Evolutionary conservation across 2,113 vertebrate species (phyloP).

Genomic region (Cebidichthys violaceus): DNA sequence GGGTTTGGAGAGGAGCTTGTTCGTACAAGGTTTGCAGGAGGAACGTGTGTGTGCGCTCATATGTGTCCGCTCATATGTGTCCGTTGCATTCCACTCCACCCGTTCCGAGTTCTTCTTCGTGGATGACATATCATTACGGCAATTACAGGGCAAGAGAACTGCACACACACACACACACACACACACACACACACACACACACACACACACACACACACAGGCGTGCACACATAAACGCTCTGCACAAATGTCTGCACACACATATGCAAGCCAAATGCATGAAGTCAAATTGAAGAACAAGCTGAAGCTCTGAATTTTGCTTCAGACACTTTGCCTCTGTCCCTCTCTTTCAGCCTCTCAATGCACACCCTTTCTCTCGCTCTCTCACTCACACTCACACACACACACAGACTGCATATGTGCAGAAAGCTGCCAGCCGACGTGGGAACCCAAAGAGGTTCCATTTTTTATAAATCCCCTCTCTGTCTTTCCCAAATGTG

Average conservation of each 20-base stretch:
- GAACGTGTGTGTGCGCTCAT: slow-evolving; percentile 46
- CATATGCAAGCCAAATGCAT: slow-evolving; percentile 37
- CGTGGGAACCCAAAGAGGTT: slow-evolving; percentile 73
- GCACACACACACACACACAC: slow-evolving; percentile 30
- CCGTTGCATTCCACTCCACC: slow-evolving; percentile 75
- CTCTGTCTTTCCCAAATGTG: slow-evolving; percentile 69
- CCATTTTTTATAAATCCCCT: slow-evolving; percentile 75
- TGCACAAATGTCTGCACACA: slow-evolving; percentile 32
- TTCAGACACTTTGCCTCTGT: slow-evolving; percentile 34
- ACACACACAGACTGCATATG: slow-evolving; percentile 52
- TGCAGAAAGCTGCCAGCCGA: slow-evolving; percentile 70
- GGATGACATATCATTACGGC: slow-evolving; percentile 81
- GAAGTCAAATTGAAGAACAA: slow-evolving; percentile 28
- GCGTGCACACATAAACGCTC: slow-evolving; percentile 20
- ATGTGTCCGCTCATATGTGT: slow-evolving; percentile 43
- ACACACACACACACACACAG: slow-evolving; percentile 20
- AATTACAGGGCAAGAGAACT: slow-evolving; percentile 78
- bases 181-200: slow-evolving; percentile 7
- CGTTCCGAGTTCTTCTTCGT: slow-evolving; percentile 64
- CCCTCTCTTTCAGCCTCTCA: slow-evolving; percentile 11
- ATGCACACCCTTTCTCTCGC: neutral
- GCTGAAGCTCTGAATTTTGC: slow-evolving; percentile 29
- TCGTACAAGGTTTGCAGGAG: slow-evolving; percentile 60
- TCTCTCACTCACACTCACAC: slow-evolving; percentile 23
- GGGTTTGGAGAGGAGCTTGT: slow-evolving; percentile 63